Percentiles rank a stretch among this genome's conserved stretches.
Conservation (phyloP, 1,140 invertebrate species). For the Bombus haemorrhoidalis region DNA sequence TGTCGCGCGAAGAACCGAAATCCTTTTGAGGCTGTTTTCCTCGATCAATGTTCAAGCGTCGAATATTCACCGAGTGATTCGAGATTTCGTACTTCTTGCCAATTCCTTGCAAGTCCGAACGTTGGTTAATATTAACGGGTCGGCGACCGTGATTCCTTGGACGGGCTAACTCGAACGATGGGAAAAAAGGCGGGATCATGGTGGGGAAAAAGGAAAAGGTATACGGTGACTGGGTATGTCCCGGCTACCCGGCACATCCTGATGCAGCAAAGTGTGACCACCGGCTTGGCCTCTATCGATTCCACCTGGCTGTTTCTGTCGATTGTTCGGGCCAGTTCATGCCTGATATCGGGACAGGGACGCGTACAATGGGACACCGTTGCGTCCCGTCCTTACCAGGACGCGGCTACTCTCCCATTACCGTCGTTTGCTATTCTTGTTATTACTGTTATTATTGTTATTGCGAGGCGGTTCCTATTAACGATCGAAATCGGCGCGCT, state of each 20-base stretch:
- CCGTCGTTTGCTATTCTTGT: conserved; percentile 57
- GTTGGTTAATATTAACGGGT: conserved; percentile 23
- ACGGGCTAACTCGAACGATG: conserved; percentile 7
- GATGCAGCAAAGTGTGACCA: conserved; percentile 64
- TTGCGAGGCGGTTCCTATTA: conserved; percentile 56
- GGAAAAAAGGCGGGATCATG: neutral
- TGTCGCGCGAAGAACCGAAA: too few relatives aligned
- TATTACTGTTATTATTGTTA: conserved; percentile 61
- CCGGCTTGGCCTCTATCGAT: conserved; percentile 50
- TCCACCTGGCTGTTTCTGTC: conserved; percentile 52
- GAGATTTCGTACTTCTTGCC: too few relatives aligned
- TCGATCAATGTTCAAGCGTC: too few relatives aligned
- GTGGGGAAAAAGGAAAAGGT: conserved; percentile 8
- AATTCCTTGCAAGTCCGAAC: neutral
- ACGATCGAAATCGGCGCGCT: conserved; percentile 57
- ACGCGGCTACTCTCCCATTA: conserved; percentile 60
- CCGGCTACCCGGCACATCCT: conserved; percentile 21
- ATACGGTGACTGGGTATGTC: conserved; percentile 26
- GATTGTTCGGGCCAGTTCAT: conserved; percentile 70
- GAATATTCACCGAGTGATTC: too few relatives aligned
- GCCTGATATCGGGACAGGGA: conserved; percentile 62
- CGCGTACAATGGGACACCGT: conserved; percentile 64
- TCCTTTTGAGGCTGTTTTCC: too few relatives aligned
- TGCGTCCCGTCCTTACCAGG: conserved; percentile 53
- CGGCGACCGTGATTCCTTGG: conserved; percentile 29